Evolutionary conservation across 2,888 invertebrate species (phyloP), one percentile per base, ranked within the genome.

Genomic region (Lampropteryx suffumata): DNA sequence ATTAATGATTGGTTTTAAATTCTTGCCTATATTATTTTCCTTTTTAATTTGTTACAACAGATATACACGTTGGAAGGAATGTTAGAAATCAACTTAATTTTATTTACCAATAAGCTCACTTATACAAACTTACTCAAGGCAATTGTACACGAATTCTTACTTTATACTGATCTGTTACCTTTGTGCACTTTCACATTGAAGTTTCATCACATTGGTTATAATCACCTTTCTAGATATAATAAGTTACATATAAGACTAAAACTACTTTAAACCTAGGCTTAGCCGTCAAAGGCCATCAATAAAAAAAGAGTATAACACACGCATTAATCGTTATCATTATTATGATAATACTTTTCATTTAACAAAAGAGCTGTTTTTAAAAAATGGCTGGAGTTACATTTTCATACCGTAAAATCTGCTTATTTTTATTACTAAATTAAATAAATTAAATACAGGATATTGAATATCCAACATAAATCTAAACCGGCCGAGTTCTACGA

Each of bases 181-280:
- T 74, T 82, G 82, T 65, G 50, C 74, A 78, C 76, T 67, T 62
- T 64, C 73, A 76, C 76, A 48, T 73, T 75, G 17, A 73, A 66
- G 59, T 73, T 74, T 74, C 83, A 83, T 83, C 81, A 83, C 80
- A 82, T 78, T 67, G 71, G 64, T 72, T 74, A 59, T 66, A 76
- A 79, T 81, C 79, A 82, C 81, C 71, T 71, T 73, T 69, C 62
- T 66, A 66, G 69, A 83, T 84, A 85, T 76, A 61, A 79, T 63
- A 64, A 61, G 30, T 69, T 73, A 76, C 57, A 50, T 56, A 65
- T 53, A 59, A 66, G 60, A 66, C 73, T 73, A 76, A 53, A 58
- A 43, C 65, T 62, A 66, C 56, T 33, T 33, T 43, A 66, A 27
- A 24, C 10, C 44, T 55, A 55, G 13, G 30, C 21, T 40, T 44